Percentiles rank a stretch among this genome's conserved stretches.
phyloP scores from a whole-genome alignment of 2,888 invertebrate species.

The Holacanthella duospinosa region DNA sequence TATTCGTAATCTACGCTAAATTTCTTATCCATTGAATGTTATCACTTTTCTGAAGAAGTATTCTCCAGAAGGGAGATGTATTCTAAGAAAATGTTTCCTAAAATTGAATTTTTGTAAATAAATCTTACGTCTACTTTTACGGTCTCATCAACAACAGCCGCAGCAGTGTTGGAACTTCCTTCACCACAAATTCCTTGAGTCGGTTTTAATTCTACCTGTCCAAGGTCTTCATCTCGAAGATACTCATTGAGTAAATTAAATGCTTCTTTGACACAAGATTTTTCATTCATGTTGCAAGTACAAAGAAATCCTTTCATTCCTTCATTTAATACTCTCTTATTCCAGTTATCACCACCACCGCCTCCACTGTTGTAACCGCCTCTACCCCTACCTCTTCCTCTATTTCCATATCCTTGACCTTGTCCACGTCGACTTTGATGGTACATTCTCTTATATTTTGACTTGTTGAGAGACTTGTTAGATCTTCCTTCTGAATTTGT shows the following conservation, averaged over 20 bases:
- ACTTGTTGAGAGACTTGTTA: not conserved
- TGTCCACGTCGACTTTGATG: not conserved
- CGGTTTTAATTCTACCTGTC: not conserved
- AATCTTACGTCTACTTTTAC: not conserved
- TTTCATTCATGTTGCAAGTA: constrained; percentile 16
- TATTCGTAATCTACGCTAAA: too few relatives aligned
- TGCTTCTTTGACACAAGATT: constrained; percentile 17
- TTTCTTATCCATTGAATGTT: too few relatives aligned
- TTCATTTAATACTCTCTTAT: not conserved
- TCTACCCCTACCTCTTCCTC: not conserved
- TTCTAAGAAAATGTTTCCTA: too few relatives aligned
- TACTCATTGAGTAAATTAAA: constrained; percentile 21
- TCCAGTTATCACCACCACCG: not conserved
- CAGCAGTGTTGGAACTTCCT: not conserved
- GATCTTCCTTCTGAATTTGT: too few relatives aligned
- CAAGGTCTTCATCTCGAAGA: not conserved
- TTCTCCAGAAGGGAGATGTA: too few relatives aligned
- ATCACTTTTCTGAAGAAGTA: too few relatives aligned
- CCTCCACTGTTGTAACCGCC: constrained; percentile 3
- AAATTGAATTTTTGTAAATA: too few relatives aligned
- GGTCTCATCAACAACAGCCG: not conserved
- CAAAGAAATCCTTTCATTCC: constrained; percentile 9
- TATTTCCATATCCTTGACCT: constrained; percentile 1
- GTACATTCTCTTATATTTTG: not conserved
- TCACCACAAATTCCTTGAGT: not conserved